These are phyloP conservation scores for Chrysolina oricalcia DNA, from an alignment of 2,888 invertebrate genomes.

Conservation along the genomic window DNA sequence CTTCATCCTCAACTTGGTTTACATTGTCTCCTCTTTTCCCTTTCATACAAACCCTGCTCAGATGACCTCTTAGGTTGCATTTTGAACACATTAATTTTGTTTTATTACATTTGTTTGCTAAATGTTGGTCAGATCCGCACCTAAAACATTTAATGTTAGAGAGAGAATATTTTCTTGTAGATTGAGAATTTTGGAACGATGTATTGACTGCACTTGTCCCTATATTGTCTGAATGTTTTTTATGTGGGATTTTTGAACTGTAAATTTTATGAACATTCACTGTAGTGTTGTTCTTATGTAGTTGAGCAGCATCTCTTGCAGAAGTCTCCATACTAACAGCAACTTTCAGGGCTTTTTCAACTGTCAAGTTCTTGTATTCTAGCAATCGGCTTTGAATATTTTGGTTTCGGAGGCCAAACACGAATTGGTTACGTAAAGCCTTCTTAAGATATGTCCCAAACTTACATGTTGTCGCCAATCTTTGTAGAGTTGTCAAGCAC, in stretches of 20 bases:
- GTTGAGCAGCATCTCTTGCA: background rate
- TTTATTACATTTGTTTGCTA: too few relatives aligned
- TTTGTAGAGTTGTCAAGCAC: slow-evolving; percentile 51
- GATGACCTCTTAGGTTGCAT: too few relatives aligned
- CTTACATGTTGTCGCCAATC: slow-evolving; percentile 51
- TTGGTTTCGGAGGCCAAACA: slow-evolving; percentile 49
- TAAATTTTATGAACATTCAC: too few relatives aligned
- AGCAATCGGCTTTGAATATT: background rate
- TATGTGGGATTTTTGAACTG: background rate
- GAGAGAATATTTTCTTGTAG: background rate
- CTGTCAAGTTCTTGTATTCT: background rate
- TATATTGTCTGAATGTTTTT: background rate
- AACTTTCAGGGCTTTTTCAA: background rate
- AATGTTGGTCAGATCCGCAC: background rate
- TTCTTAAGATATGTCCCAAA: slow-evolving; percentile 57
- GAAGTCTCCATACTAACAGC: background rate
- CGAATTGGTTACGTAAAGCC: slow-evolving; percentile 58
- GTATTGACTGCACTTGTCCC: background rate
- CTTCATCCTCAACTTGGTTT: too few relatives aligned
- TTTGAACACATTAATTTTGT: too few relatives aligned
- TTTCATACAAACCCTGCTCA: too few relatives aligned
- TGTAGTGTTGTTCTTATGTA: background rate
- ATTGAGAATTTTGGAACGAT: background rate
- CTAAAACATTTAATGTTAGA: background rate
- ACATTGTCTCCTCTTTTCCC: too few relatives aligned